Evolutionary conservation across 2,113 vertebrate genomes (phyloP), one percentile per base, ranked within the genome.

Genomic region (Gopherus evgoodei): DNA sequence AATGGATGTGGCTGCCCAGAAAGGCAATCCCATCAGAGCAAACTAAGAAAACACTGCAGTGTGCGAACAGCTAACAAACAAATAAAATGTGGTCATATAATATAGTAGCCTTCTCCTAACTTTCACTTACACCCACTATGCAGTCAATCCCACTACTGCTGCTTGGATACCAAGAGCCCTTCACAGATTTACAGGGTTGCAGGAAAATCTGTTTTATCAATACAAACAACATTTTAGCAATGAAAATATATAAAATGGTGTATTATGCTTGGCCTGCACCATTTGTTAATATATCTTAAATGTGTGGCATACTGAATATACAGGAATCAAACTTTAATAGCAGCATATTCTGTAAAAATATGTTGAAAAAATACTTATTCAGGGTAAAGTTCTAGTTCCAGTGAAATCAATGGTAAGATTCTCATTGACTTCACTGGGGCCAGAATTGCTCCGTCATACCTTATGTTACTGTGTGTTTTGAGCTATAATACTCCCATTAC

Each of bases 161-260:
- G 90, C 57, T 0, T 57, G 93, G 90, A 93, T 93, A 17, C 62
- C 52, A 81, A 82, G 50, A 8, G 56, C 11, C 6, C 93, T 94
- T 69, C 90, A 82, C 44, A 54, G 86, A 35, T 93, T 85, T 84
- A 89, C 17, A 53, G 0, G 24, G 90, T 90, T 85, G 11, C 72
- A 87, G 81, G 52, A 42, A 84, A 91, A 78, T 56, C 78, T 88
- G 85, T 19, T 91, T 19, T 91, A 94, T 65, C 82, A 94, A 85
- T 81, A 69, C 93, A 94, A 2, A 80, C 83, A 96, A 62, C 57
- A 22, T 84, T 96, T 94, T 50, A 83, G 81, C 12, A 12, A 22
- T 27, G 91, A 84, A 84, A 88, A 84, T 21, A 72, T 7, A 62
- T 62, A 62, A 81, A 92, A 65, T 29, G 1, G 47, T 10, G 17